Evolutionary conservation across 2,113 vertebrate genomes (phyloP).

Genomic region (Alaudala cheleensis): DNA sequence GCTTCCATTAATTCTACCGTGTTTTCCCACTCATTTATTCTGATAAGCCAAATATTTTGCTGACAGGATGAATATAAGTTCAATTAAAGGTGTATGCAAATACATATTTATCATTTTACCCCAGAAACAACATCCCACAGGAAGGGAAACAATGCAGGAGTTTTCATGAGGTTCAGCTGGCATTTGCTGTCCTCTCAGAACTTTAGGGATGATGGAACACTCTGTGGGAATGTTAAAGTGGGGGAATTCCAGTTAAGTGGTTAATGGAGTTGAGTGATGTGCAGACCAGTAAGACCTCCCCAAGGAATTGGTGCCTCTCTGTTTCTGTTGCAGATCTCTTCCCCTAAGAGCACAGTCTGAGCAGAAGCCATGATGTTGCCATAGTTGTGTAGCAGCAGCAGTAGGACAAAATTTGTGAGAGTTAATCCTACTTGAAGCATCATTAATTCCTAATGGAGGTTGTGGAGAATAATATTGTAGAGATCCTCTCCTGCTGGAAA

Average conservation of each 20-base stretch:
- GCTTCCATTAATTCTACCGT: constrained; percentile 16
- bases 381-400: background rate
- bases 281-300: background rate
- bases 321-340: background rate
- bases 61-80: background rate
- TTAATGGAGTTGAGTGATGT: background rate
- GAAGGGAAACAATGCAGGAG: background rate
- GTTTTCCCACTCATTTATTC: background rate
- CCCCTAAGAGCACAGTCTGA: background rate
- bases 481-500: background rate
- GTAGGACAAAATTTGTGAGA: background rate
- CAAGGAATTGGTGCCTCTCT: background rate
- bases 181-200: background rate
- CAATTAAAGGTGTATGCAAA: background rate
- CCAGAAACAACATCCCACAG: background rate
- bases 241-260: background rate
- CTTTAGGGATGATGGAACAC: background rate
- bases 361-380: background rate
- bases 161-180: background rate
- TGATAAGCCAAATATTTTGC: background rate
- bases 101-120: background rate
- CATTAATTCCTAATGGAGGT: background rate
- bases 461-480: background rate
- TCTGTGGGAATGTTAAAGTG: background rate
- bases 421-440: background rate